A percentile compares a stretch with the other conserved stretches of the same genome.
Evolutionary conservation across 2,888 invertebrate genomes (phyloP).

Genomic region (Drosophila glabriapex): DNA sequence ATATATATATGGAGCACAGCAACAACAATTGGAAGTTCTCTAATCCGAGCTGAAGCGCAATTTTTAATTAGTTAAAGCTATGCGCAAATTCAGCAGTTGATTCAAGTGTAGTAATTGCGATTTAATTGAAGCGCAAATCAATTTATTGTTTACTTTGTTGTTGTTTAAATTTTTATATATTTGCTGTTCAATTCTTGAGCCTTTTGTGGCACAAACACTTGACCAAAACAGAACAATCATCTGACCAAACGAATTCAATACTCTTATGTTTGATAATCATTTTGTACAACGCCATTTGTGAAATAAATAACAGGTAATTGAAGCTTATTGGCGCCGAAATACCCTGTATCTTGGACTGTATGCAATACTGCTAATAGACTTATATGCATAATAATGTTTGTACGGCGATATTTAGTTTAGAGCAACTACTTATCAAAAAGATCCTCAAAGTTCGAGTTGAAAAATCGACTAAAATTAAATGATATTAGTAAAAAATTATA

Average conservation of each 20-base stretch:
- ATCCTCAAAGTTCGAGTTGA: not conserved
- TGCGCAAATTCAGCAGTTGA: conserved; percentile 14
- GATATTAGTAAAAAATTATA: not conserved
- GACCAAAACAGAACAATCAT: conserved; percentile 57
- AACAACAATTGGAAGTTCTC: conserved; percentile 15
- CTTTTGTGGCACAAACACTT: conserved; percentile 56
- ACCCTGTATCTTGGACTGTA: conserved; percentile 10
- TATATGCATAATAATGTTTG: not conserved
- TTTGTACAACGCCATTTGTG: conserved; percentile 43
- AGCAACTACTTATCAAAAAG: not conserved
- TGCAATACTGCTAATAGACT: not conserved
- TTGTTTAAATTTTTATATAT: not conserved
- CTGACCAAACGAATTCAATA: conserved; percentile 46
- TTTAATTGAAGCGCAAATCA: conserved; percentile 53
- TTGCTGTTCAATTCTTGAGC: conserved; percentile 33
- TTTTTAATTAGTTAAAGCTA: conserved; percentile 55
- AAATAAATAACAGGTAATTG: not conserved
- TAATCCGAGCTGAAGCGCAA: conserved; percentile 22
- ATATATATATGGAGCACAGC: not conserved
- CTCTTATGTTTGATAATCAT: conserved; percentile 38
- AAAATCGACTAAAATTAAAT: not conserved
- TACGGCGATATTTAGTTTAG: not conserved
- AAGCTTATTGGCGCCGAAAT: not conserved
- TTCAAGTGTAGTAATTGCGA: conserved; percentile 47
- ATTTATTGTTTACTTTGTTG: conserved; percentile 19